Evolutionary conservation across 2,113 vertebrate genomes (phyloP).

Genomic region (Potamarius usumacintae): DNA sequence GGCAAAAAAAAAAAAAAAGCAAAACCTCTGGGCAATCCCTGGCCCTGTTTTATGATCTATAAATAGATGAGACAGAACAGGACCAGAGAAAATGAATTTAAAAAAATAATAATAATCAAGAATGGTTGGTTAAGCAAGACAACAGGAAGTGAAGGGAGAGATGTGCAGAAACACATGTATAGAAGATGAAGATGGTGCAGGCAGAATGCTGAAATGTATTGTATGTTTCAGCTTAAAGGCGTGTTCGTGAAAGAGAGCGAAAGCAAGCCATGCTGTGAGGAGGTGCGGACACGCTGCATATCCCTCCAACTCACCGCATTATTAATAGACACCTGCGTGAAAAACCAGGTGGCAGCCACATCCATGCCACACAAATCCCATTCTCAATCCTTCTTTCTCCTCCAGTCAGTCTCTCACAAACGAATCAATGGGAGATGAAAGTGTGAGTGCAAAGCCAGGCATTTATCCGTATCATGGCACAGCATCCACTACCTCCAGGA

Average conservation of each 20-base stretch:
- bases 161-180: background rate
- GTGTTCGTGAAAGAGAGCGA: background rate
- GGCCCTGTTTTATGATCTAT: conserved; percentile 14
- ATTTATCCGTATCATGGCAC: background rate
- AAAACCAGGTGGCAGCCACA: conserved; percentile 30
- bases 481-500: background rate
- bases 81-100: background rate
- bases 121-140: background rate
- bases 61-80: background rate
- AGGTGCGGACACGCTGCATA: conserved; percentile 32
- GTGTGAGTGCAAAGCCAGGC: background rate
- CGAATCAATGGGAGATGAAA: background rate
- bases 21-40: conserved; percentile 5
- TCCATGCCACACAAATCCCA: background rate
- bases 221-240: background rate
- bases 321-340: conserved; percentile 52
- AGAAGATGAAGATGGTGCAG: background rate
- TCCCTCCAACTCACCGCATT: conserved; percentile 36
- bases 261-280: conserved; percentile 41
- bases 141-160: background rate
- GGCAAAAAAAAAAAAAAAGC: background rate
- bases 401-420: background rate
- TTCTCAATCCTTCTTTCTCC: background rate
- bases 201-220: background rate
- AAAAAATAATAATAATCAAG: background rate